These are phyloP conservation scores for Parauchenoglanis ngamensis DNA, from an alignment of 2,797 vertebrate genomes.

Conservation along the genomic window DNA sequence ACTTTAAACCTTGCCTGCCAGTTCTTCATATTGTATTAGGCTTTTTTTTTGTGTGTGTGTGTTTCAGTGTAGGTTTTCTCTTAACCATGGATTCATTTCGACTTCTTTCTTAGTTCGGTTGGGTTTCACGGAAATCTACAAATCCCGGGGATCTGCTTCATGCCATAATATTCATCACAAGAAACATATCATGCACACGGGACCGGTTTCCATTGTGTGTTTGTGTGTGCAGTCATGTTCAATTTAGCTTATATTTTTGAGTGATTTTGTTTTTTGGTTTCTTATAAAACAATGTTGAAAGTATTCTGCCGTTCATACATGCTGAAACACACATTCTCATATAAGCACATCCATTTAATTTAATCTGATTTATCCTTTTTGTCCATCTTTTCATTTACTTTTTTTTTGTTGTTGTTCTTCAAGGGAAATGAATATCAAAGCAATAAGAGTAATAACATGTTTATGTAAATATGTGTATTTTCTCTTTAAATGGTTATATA, in stretches of 20 bases:
- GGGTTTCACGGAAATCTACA: slow-evolving; percentile 10
- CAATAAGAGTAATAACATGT: slow-evolving; percentile 55
- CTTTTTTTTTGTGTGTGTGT: slow-evolving; percentile 6
- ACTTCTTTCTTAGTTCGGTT: not conserved
- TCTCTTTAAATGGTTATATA: slow-evolving; percentile 61
- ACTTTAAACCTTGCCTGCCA: slow-evolving; percentile 37
- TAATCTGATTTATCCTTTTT: slow-evolving; percentile 5
- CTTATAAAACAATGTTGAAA: slow-evolving; percentile 26
- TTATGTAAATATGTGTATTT: slow-evolving; percentile 66
- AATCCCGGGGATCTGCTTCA: slow-evolving; percentile 1
- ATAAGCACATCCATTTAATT: slow-evolving; percentile 7
- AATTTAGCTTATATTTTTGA: not conserved
- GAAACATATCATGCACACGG: slow-evolving; percentile 53
- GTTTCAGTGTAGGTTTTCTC: not conserved
- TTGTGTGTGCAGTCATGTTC: slow-evolving; percentile 13
- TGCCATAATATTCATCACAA: slow-evolving; percentile 35
- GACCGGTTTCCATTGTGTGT: slow-evolving; percentile 53
- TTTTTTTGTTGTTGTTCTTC: slow-evolving; percentile 27
- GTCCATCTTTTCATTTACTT: slow-evolving; percentile 50
- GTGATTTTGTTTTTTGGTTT: not conserved
- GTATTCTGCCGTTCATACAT: slow-evolving; percentile 44
- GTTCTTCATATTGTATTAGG: slow-evolving; percentile 40
- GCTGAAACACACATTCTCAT: not conserved
- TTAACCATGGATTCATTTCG: slow-evolving; percentile 30
- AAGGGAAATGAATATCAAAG: slow-evolving; percentile 67